Evolutionary conservation across 2,797 vertebrate species (phyloP).

Genomic region (Notolabrus celidotus): DNA sequence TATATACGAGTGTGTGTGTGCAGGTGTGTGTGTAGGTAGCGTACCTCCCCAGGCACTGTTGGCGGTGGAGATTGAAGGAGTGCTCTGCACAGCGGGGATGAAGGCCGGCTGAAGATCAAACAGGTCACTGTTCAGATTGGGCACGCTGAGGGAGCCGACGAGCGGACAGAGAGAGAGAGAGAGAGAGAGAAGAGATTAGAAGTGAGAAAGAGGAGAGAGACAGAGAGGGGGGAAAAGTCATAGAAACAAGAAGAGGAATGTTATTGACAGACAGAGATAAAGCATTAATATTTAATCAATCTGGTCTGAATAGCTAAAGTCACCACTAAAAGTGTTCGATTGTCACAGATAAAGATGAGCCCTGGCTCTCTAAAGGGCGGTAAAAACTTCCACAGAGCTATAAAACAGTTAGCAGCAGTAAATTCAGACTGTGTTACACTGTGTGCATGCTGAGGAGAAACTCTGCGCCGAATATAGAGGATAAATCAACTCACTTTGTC

Average conservation of each 20-base stretch:
- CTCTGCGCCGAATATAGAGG: constrained; percentile 30
- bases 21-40: constrained; percentile 10
- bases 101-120: constrained; percentile 93
- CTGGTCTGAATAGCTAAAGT: constrained; percentile 57
- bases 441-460: constrained; percentile 16
- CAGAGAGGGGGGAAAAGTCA: no score
- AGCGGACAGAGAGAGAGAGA: not conserved
- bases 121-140: constrained; percentile 92
- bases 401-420: constrained; percentile 57
- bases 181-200: not conserved
- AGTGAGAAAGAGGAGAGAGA: not conserved
- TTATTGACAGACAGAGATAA: constrained; percentile 25
- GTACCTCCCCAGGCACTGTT: constrained; percentile 91
- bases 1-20: no score
- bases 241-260: not conserved
- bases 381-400: constrained; percentile 46
- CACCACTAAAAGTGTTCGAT: constrained; percentile 58
- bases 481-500: constrained; percentile 11
- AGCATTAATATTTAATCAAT: constrained; percentile 68
- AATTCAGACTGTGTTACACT: constrained; percentile 25
- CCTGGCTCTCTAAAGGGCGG: constrained; percentile 36
- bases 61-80: constrained; percentile 88
- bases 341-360: constrained; percentile 63
- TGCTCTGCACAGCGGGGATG: constrained; percentile 90
- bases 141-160: constrained; percentile 77